Evolutionary conservation across 2,797 vertebrate genomes (phyloP).

Genomic region (Eurystomus glaucurus): DNA sequence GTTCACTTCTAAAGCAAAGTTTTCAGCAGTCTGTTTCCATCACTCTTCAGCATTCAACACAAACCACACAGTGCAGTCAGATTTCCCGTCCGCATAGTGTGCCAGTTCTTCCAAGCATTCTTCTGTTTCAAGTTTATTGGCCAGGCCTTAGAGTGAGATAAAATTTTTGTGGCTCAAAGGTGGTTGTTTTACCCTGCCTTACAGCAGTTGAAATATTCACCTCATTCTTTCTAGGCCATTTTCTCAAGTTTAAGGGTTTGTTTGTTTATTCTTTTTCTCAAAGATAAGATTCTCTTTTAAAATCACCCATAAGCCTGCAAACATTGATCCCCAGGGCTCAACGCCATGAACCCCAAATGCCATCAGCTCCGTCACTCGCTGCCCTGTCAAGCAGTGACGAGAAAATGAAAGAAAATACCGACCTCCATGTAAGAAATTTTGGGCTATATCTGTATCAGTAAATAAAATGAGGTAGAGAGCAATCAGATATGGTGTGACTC

Average conservation of each 20-base stretch:
- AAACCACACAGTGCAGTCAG: background rate
- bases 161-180: background rate
- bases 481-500: background rate
- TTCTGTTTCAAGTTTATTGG: background rate
- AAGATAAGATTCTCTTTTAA: background rate
- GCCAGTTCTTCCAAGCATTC: background rate
- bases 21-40: background rate
- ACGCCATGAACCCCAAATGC: background rate
- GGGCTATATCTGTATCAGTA: background rate
- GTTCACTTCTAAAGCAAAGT: background rate
- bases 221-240: background rate
- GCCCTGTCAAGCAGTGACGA: background rate
- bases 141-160: background rate
- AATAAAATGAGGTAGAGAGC: background rate
- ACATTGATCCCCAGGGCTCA: background rate
- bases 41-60: background rate
- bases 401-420: background rate
- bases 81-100: background rate
- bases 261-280: background rate
- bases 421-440: background rate
- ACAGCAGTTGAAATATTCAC: background rate
- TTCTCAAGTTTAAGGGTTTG: background rate
- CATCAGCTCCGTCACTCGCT: background rate
- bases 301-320: background rate
- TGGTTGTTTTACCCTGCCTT: background rate